These are phyloP conservation scores for Poecile montanus DNA, from an alignment of 2,797 vertebrate genomes.

Conservation along the genomic window DNA sequence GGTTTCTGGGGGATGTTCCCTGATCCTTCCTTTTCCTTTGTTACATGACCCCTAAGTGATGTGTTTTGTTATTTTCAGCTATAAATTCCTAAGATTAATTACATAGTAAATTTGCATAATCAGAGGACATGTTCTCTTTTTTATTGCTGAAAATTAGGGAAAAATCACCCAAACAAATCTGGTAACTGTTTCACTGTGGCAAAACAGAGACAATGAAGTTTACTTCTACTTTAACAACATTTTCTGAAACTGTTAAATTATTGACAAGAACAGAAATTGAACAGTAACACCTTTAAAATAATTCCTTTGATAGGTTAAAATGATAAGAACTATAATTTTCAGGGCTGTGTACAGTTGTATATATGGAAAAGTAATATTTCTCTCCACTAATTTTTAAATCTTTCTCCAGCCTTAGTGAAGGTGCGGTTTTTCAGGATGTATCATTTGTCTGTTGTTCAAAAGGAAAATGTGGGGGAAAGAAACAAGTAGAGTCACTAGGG, in stretches of 20 bases:
- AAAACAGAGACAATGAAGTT: neutral
- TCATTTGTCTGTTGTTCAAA: neutral
- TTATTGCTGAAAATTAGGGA: neutral
- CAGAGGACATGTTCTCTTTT: neutral
- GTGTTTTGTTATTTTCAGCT: neutral
- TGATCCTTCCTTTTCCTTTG: neutral
- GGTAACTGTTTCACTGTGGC: neutral
- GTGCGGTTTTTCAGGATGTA: neutral
- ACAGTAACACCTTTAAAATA: neutral
- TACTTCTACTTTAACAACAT: neutral
- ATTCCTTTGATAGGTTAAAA: neutral
- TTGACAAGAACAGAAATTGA: slow-evolving; percentile 8
- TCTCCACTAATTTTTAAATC: neutral
- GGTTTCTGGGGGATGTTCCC: neutral
- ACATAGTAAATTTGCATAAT: neutral
- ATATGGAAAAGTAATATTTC: neutral
- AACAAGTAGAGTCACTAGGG: neutral
- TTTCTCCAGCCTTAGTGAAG: neutral
- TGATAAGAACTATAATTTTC: neutral
- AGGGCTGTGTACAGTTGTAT: neutral
- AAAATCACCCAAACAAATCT: neutral
- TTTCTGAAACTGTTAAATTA: slow-evolving; percentile 25
- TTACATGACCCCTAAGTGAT: neutral
- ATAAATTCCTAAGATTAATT: neutral
- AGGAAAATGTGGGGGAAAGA: neutral